A percentile compares a stretch with the other conserved stretches of the same genome.
Conservation (phyloP, 1,140 invertebrate species). For the Pseudomyrmex cubaensis region DNA sequence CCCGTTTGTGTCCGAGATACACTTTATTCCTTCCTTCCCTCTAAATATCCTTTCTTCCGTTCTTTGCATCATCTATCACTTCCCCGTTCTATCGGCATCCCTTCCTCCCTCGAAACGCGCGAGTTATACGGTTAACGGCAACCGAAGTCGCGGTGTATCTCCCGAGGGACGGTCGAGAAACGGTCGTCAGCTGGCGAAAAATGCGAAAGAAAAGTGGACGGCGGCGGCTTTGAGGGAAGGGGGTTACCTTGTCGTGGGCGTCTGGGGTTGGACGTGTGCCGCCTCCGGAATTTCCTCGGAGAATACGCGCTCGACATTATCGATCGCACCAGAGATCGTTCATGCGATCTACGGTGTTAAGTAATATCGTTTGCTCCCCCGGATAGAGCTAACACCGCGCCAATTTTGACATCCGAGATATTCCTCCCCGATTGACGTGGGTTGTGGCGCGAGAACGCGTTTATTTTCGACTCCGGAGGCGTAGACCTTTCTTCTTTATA, state of each 20-base stretch:
- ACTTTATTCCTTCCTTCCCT: slow-evolving; percentile 10
- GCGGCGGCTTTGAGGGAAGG: not conserved
- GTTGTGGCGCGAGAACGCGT: not conserved
- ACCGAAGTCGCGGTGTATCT: slow-evolving; percentile 33
- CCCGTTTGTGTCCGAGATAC: not conserved
- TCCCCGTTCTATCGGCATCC: not conserved
- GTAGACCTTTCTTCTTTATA: not conserved
- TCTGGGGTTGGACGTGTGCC: slow-evolving; percentile 55
- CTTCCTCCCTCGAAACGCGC: slow-evolving; percentile 25
- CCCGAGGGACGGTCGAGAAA: slow-evolving; percentile 49
- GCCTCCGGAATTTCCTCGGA: slow-evolving; percentile 56
- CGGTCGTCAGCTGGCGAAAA: slow-evolving; percentile 68
- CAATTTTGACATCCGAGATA: slow-evolving; percentile 2
- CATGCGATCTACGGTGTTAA: slow-evolving; percentile 45
- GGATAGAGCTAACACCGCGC: slow-evolving; percentile 1
- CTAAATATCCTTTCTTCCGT: slow-evolving; percentile 33
- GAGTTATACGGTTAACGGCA: slow-evolving; percentile 60
- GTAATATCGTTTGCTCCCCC: slow-evolving; percentile 52
- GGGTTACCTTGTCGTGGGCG: slow-evolving; percentile 4
- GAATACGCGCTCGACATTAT: slow-evolving; percentile 47
- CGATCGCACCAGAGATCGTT: slow-evolving; percentile 56
- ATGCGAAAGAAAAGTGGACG: slow-evolving; percentile 67
- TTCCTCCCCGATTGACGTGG: not conserved
- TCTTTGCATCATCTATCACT: slow-evolving; percentile 64
- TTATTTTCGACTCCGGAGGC: not conserved